These are phyloP conservation scores for Harpalus rubripes DNA, from an alignment of 2,888 invertebrate genomes.

Conservation along the genomic window DNA sequence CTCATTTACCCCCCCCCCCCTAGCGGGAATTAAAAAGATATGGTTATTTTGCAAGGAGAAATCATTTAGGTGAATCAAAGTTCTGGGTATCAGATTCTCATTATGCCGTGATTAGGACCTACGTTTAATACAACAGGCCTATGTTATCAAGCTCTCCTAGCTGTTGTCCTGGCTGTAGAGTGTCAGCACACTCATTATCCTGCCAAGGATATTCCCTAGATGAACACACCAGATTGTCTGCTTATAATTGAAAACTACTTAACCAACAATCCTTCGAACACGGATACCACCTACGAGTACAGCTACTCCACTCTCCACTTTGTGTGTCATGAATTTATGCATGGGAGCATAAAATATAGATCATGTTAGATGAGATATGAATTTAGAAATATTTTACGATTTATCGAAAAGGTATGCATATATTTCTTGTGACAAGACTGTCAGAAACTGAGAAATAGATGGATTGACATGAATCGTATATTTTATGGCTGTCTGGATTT, in stretches of 20 bases:
- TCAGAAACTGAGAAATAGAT: conserved; percentile 49
- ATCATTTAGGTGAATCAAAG: too few species aligned
- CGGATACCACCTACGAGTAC: neutral
- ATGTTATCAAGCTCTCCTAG: conserved; percentile 29
- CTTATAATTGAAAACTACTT: conserved; percentile 52
- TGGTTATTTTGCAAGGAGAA: too few species aligned
- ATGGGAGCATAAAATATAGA: conserved; percentile 19
- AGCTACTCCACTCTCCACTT: neutral
- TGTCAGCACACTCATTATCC: conserved; percentile 48
- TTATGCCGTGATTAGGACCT: conserved; percentile 5
- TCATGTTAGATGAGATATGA: conserved; percentile 52
- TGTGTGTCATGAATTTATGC: conserved; percentile 18
- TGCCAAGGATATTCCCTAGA: conserved; percentile 49
- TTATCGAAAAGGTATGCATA: conserved; percentile 50
- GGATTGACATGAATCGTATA: conserved; percentile 51
- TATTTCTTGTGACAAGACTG: conserved; percentile 50
- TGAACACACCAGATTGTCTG: conserved; percentile 48
- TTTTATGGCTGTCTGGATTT: conserved; percentile 48
- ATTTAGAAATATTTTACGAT: conserved; percentile 53
- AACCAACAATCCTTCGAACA: conserved; percentile 37
- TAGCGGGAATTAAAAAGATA: too few species aligned
- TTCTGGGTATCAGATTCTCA: neutral
- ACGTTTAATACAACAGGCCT: conserved; percentile 21
- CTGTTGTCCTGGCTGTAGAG: conserved; percentile 1
- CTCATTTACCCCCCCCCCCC: too few species aligned